These are phyloP conservation scores for Brienomyrus longianalis DNA, from an alignment of 2,113 vertebrate genomes.

Conservation along the genomic window DNA sequence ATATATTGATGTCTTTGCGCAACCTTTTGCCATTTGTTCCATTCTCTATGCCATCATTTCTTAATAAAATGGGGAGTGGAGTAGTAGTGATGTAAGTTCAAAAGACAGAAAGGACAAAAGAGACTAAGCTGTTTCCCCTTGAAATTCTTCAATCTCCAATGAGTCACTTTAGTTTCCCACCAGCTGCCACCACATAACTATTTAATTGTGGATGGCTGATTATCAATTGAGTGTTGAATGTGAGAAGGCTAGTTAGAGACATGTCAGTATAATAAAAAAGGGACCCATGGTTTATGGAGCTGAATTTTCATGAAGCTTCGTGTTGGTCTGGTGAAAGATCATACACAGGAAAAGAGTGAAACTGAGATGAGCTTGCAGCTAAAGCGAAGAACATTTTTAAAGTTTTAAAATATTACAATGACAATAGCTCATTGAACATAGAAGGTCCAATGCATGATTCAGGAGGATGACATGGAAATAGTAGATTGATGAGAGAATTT, in stretches of 20 bases:
- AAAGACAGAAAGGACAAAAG: background rate
- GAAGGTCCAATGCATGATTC: background rate
- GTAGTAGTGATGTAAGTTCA: background rate
- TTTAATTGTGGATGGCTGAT: background rate
- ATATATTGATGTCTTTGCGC: background rate
- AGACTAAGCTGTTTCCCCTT: background rate
- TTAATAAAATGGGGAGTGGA: background rate
- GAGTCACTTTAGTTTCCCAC: background rate
- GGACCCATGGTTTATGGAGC: background rate
- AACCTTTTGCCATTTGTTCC: background rate
- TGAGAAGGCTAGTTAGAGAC: background rate
- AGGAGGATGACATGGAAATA: background rate
- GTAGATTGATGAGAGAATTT: background rate
- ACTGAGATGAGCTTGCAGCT: background rate
- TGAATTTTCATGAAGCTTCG: background rate
- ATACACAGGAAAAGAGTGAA: background rate
- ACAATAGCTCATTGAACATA: background rate
- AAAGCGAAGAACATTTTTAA: background rate
- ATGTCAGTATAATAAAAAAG: background rate
- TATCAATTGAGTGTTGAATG: background rate
- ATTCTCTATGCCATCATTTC: too few species aligned
- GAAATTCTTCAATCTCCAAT: background rate
- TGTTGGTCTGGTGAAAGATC: background rate
- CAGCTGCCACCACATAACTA: background rate
- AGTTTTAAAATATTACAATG: background rate